These are phyloP conservation scores for Thereuonema tuberculata DNA, from an alignment of 1,140 invertebrate species.

Conservation along the genomic window DNA sequence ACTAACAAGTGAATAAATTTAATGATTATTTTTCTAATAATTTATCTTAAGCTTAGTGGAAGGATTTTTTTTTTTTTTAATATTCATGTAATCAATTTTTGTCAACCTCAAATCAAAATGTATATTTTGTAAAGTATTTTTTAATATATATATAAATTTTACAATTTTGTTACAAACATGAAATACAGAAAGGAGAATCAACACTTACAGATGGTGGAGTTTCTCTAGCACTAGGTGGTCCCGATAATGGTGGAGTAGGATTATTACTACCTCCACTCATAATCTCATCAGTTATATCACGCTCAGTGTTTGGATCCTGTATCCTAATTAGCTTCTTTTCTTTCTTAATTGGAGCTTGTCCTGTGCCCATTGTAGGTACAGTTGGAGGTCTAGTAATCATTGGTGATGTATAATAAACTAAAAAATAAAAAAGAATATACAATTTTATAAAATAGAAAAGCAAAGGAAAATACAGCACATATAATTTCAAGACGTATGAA, in stretches of 20 bases:
- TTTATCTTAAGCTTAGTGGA: too few relatives aligned
- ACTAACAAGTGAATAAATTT: too few relatives aligned
- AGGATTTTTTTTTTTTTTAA: too few relatives aligned
- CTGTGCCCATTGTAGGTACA: not conserved
- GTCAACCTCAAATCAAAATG: too few relatives aligned
- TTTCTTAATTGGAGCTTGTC: not conserved
- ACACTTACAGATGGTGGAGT: not conserved
- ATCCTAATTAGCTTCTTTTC: constrained; percentile 9
- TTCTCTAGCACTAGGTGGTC: not conserved
- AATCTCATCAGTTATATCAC: constrained; percentile 8
- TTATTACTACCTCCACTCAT: not conserved
- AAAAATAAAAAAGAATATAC: not conserved
- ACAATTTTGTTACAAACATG: too few relatives aligned
- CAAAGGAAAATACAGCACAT: too few relatives aligned
- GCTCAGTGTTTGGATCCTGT: not conserved
- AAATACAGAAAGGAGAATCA: too few relatives aligned
- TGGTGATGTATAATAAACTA: not conserved
- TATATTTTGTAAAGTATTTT: too few relatives aligned
- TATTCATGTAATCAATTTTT: too few relatives aligned
- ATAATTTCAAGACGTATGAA: too few relatives aligned
- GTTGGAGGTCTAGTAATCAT: not conserved
- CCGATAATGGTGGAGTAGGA: not conserved
- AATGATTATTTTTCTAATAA: too few relatives aligned
- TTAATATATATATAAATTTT: too few relatives aligned
- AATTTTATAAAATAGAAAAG: not conserved